Base-by-base conservation (phyloP, 2,797 vertebrate species). In the Spatula clypeata region DNA sequence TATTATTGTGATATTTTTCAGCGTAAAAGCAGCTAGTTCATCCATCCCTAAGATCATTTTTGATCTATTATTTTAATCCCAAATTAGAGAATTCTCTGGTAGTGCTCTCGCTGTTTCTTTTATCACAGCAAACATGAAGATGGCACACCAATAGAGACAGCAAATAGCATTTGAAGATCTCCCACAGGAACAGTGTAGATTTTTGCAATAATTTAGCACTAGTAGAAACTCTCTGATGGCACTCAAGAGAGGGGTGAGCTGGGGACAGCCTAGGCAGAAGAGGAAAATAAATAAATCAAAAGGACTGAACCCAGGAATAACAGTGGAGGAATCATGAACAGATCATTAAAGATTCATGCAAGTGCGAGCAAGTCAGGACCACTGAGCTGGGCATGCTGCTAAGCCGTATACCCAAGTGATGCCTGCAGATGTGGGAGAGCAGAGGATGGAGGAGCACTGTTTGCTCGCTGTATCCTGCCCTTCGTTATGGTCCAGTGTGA, bases 1-100 rank as follows among this genome's bases (percentile, higher is more conserved):
- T 89, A 69, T 47, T 74, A 82, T 23, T 0, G 3, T 44, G 45
- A 20, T 71, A 64, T 65, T 85, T 82, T 87, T 77, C 69, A 93
- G 74, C 42, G 18, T 26, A 31, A 83, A 92, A 77, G 45, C 65
- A 58, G 61, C 45, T 38, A 69, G 53, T 47, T 87, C 75, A 53
- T 77, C 72, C 72, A 75, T 7, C 65, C 38, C 51, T 55, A 77
- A 42, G 67, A 93, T 83, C 2, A 32, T 34, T 71, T 94, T 74
- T 93, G 34, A 95, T 86, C 44, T 94, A 74, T 82, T 65, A 93
- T 79, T 94, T 95, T 91, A 93, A 93, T 88, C 55, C 45, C 61
- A 53, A 93, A 90, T 87, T 80, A 88, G 72, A 85, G 65, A 87
- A 82, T 92, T 92, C 86, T 62, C 49, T 69, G 77, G 74, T 62